phyloP scores from a whole-genome alignment of 2,113 vertebrate species.

The Hyla sarda region DNA sequence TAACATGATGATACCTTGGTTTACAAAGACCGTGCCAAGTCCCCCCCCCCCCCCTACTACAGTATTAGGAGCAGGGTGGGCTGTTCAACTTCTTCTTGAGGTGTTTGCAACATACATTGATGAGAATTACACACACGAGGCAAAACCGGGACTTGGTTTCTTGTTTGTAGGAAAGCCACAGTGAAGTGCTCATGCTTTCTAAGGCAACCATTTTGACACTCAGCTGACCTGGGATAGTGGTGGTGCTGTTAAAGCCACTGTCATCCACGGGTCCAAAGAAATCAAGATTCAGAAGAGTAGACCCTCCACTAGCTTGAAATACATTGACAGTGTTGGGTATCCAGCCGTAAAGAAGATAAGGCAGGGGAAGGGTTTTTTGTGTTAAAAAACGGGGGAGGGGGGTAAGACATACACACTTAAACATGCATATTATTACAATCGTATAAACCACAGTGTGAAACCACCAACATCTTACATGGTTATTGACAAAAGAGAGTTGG shows the following conservation, averaged over 20 bases:
- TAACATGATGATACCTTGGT: neutral
- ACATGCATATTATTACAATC: constrained; percentile 87
- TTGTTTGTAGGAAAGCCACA: constrained; percentile 85
- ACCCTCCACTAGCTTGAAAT: constrained; percentile 96
- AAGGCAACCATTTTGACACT: constrained; percentile 73
- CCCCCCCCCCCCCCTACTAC: neutral
- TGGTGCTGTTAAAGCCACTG: constrained; percentile 88
- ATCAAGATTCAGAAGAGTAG: constrained; percentile 98
- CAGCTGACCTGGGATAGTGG: constrained; percentile 98
- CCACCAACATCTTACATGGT: constrained; percentile 77
- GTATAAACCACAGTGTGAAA: constrained; percentile 77
- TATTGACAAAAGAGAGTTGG: constrained; percentile 67
- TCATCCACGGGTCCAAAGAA: constrained; percentile 99
- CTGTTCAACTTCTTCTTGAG: neutral
- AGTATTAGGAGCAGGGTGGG: neutral
- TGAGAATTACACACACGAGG: constrained; percentile 61
- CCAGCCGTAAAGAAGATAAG: constrained; percentile 83
- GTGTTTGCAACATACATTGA: neutral
- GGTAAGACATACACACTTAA: constrained; percentile 89
- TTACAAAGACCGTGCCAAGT: neutral
- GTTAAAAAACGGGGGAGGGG: constrained; percentile 83
- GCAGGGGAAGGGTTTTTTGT: constrained; percentile 78
- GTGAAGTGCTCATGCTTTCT: constrained; percentile 79
- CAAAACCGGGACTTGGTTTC: constrained; percentile 65
- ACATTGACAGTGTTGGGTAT: constrained; percentile 82